Evolutionary conservation across 1,140 invertebrate species (phyloP), one percentile per base, ranked within the genome.

Genomic region (Drosophila bifasciata): DNA sequence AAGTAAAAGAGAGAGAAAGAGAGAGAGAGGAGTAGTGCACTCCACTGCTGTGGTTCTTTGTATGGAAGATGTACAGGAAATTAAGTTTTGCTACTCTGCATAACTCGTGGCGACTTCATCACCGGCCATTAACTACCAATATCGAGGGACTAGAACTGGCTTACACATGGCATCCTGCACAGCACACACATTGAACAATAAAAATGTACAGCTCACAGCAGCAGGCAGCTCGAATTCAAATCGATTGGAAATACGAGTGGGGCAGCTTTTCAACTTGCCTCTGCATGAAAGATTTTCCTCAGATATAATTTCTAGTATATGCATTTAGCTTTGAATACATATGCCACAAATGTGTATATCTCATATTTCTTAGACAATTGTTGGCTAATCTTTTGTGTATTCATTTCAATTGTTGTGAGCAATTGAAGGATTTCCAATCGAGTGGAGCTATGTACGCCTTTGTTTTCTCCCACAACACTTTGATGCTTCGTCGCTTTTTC

Each of bases 21-120:
- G 8, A 16, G 4, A 17, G 25, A 17, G 28, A 32, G n/a, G 25
- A 19, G 13, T 32, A 36, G 8, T 39, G 28, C 56, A 39, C n/a
- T 59, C n/a, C 1, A 4, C 21, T 15, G 6, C 19, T n/a, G 3
- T n/a, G 32, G 32, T 3, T 36, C 32, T 36, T 36, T 36, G 3
- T 36, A 7, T 19, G 36, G 39, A 36, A 46, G 41, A 58, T 48
- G 41, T 39, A 43, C 79, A 78, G 72, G 63, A 84, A 84, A 84
- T 80, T 79, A 74, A 76, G 68, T 76, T 76, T 63, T 66, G 46
- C 50, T 64, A 51, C 70, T 75, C 8, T 70, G 55, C 66, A 77
- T 74, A 77, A 77, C 60, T 60, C 51, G 60, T 45, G 39, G 51
- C 36, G 56, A 32, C 66, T 41, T 40, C 17, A 21, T 2, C n/a